Evolutionary conservation across 2,797 vertebrate species (phyloP), one percentile per base, ranked within the genome.

Genomic region (Myripristis jacobus): DNA sequence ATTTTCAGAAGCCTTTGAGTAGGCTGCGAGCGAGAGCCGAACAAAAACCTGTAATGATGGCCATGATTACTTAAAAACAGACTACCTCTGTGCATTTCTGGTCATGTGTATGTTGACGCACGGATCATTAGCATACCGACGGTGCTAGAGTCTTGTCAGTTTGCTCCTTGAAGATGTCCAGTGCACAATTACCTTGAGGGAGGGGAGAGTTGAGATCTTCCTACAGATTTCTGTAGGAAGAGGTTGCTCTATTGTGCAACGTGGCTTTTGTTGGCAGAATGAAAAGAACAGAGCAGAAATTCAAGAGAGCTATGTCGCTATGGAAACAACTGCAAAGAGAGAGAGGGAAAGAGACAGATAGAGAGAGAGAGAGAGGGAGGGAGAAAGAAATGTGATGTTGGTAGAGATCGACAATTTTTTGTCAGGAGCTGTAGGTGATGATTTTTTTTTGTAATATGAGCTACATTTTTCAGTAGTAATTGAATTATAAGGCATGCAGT

Each of bases 261-360:
- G 74, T 88, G 87, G 87, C 91, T 94, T 94, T 93, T 91, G 89
- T 92, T 93, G 91, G 90, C 88, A 91, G 87, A 90, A 87, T 91
- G 88, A 92, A 91, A 92, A 91, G 91, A 91, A 90, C 67, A 66
- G 67, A 89, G 87, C 83, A 90, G 90, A 90, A 91, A 94, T 92
- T 92, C 90, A 88, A 92, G 88, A 82, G 92, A 91, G 92, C 89
- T 75, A 83, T 81, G 93, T 95, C 90, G 92, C 93, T 93, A 94
- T 95, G 94, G 94, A 93, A 95, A 95, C 94, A 91, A 91, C 89
- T 88, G 91, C 85, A 86, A 88, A 88, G 87, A 87, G 79, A 81
- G 82, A 83, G 79, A 86, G 24, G 52, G 72, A 63, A 57, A 55
- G 50, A 36, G 48, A 38, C 52, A 53, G 44, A 75, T 64, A 84